Percentiles rank a stretch among this genome's conserved stretches.
Conservation (phyloP, 2,888 invertebrate genomes). For the Acanthosepion esculentum region DNA sequence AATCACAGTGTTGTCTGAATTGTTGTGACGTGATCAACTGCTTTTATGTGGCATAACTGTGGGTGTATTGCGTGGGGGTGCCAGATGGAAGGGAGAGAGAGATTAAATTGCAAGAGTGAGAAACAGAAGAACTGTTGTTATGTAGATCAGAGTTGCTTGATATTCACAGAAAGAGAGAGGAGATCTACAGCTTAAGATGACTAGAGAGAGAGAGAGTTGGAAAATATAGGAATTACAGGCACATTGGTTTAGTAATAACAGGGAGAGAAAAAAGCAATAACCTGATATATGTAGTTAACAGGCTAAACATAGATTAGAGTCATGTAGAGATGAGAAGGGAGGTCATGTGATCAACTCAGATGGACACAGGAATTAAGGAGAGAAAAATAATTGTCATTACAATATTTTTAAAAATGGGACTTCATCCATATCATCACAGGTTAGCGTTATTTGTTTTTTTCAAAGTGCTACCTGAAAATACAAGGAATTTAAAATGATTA, state of each 20-base stretch:
- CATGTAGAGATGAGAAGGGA: background rate
- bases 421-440: background rate
- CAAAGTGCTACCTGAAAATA: too few relatives aligned
- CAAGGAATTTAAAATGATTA: too few relatives aligned
- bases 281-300: background rate
- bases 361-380: background rate
- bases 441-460: too few relatives aligned
- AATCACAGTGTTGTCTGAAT: background rate
- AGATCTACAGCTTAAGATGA: background rate
- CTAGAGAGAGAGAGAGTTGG: background rate
- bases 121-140: background rate
- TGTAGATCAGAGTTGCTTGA: background rate
- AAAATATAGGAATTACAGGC: background rate
- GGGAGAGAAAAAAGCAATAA: background rate
- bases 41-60: background rate
- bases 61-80: background rate
- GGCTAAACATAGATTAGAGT: background rate
- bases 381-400: background rate
- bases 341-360: background rate
- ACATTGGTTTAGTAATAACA: background rate
- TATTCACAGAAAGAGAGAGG: background rate
- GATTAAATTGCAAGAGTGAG: background rate
- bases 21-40: background rate
- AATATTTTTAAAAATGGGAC: background rate
- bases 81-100: background rate